Evolutionary conservation across 2,888 invertebrate species (phyloP).

Genomic region (Calephelis perditalis): DNA sequence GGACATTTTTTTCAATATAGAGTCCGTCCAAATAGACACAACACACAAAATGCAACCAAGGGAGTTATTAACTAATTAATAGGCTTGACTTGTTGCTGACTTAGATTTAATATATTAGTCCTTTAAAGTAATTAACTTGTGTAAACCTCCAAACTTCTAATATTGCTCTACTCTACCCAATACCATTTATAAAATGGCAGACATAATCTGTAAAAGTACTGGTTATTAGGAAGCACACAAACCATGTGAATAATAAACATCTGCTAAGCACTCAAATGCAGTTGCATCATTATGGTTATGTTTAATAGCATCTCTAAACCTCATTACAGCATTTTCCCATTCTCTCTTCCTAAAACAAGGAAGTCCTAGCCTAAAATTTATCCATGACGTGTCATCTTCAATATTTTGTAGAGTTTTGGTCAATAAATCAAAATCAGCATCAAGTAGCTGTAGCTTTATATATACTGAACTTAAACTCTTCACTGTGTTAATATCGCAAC

Average conservation of each 20-base stretch:
- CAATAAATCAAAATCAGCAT: constrained; percentile 81
- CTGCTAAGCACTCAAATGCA: constrained; percentile 93
- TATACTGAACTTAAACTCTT: constrained; percentile 87
- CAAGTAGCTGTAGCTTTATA: constrained; percentile 81
- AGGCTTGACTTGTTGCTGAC: no score
- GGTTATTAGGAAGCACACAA: constrained; percentile 83
- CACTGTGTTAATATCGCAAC: constrained; percentile 81
- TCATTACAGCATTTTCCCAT: constrained; percentile 85
- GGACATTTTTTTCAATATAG: no score
- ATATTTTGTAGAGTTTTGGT: constrained; percentile 64
- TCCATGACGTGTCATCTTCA: constrained; percentile 81
- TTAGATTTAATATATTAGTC: no score
- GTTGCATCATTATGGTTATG: constrained; percentile 82
- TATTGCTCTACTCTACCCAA: no score
- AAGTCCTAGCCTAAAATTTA: constrained; percentile 90
- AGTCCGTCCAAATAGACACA: no score
- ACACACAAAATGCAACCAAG: no score
- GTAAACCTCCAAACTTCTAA: no score
- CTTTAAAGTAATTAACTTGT: no score
- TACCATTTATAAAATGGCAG: no score
- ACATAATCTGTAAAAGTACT: no score
- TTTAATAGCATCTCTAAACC: constrained; percentile 85
- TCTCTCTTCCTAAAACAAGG: constrained; percentile 86
- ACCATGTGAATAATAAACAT: constrained; percentile 92
- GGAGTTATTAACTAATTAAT: no score